Base-by-base conservation (phyloP, 2,113 vertebrate species). In the Esox niger region DNA sequence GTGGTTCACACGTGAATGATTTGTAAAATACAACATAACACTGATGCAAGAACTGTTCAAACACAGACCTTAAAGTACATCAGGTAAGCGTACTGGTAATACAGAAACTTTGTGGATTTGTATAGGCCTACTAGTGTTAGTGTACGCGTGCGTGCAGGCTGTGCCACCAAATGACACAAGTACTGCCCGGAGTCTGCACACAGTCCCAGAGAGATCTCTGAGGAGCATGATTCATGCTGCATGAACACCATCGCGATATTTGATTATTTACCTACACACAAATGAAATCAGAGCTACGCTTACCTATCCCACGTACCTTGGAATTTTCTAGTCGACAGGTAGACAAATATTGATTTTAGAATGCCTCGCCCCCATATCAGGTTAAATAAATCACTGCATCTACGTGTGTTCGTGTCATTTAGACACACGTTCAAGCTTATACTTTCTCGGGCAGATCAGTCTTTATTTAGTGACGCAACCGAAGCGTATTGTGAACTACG, bases 341-440 rank as follows among this genome's bases (percentile, higher is more conserved):
- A 71, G 79, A 70, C 66, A 17, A 83, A 83, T 83, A 79, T 87
- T 88, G 79, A 80, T 74, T 67, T 54, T 72, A 57, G 23, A 21
- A 15, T 55, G 43, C 52, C 35, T 13, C 15, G 15, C 15, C 35
- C n/a, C n/a, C 11, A 38, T 13, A 17, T 17, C n/a, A 17, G 56
- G n/a, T 25, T 74, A 60, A 33, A 49, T 77, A 70, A 70, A 77
- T 23, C n/a, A 23, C n/a, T 67, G 33, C 5, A 61, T 33, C 56
- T 49, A 2, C 10, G 32, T 43, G 20, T 10, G 54, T 56, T 27
- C 27, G 21, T 11, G 11, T 30, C 26, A 6, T 15, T n/a, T n/a
- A n/a, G n/a, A n/a, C n/a, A n/a, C n/a, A n/a, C n/a, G n/a, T n/a
- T n/a, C n/a, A n/a, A n/a, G 47, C 17, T 15, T 17, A 62, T 2